Percentiles rank a stretch among this genome's conserved stretches.
These are phyloP conservation scores for Cyrtodaria siliqua DNA, from an alignment of 2,888 invertebrate species.

Conservation along the genomic window DNA sequence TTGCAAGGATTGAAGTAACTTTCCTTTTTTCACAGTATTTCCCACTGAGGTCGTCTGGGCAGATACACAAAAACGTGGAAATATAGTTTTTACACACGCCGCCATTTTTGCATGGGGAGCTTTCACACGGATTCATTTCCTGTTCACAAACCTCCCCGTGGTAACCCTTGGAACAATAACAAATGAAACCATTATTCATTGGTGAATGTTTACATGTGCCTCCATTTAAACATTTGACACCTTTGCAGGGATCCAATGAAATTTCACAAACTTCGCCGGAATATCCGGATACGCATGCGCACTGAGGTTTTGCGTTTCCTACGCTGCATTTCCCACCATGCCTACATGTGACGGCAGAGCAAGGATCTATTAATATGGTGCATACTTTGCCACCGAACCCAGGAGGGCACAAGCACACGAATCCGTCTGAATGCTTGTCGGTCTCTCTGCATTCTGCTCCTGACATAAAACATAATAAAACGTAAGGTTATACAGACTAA, in stretches of 20 bases:
- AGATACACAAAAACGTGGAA: slow-evolving; percentile 68
- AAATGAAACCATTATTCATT: slow-evolving; percentile 63
- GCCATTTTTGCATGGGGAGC: slow-evolving; percentile 68
- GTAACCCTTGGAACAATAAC: slow-evolving; percentile 61
- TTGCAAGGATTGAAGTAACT: slow-evolving; percentile 6
- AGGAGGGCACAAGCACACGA: slow-evolving; percentile 44
- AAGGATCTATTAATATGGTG: slow-evolving; percentile 58
- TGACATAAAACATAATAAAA: slow-evolving; percentile 18
- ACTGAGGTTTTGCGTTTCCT: slow-evolving; percentile 46
- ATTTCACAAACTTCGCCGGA: slow-evolving; percentile 71
- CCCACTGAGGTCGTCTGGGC: slow-evolving; percentile 62
- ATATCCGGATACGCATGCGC: slow-evolving; percentile 64
- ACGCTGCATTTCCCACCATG: slow-evolving; percentile 68
- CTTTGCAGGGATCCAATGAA: slow-evolving; percentile 62
- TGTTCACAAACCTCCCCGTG: slow-evolving; percentile 72
- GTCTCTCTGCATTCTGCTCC: slow-evolving; percentile 42
- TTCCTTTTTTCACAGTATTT: slow-evolving; percentile 59
- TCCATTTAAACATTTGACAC: slow-evolving; percentile 66
- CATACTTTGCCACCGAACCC: slow-evolving; percentile 52
- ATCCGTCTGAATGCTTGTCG: slow-evolving; percentile 1
- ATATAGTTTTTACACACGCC: slow-evolving; percentile 69
- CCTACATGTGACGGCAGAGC: slow-evolving; percentile 61
- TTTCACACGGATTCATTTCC: slow-evolving; percentile 61
- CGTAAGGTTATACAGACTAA: too few species aligned
- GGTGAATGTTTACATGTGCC: slow-evolving; percentile 67